Evolutionary conservation across 2,113 vertebrate species (phyloP).

Genomic region (Oriolus oriolus): DNA sequence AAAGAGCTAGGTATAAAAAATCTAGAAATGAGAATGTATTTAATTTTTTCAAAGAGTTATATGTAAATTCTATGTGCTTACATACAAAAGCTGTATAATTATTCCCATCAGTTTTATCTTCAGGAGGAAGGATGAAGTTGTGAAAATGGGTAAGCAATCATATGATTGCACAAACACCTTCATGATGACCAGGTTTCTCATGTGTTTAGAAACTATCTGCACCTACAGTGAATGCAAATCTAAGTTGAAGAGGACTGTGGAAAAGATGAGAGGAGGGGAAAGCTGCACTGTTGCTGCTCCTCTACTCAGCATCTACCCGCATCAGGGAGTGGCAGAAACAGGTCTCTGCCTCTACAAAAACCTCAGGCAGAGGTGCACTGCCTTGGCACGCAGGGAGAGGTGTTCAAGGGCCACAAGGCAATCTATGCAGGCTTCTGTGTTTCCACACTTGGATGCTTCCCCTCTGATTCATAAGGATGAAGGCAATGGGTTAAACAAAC

Average conservation of each 20-base stretch:
- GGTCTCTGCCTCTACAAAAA: not conserved
- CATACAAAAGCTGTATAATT: not conserved
- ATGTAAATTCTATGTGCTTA: not conserved
- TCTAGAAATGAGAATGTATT: not conserved
- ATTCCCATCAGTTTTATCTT: not conserved
- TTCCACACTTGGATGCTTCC: not conserved
- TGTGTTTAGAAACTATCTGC: not conserved
- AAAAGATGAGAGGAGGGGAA: not conserved
- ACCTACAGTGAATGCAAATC: not conserved
- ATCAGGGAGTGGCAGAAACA: not conserved
- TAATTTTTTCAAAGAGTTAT: fast-evolving
- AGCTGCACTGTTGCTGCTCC: fast-evolving
- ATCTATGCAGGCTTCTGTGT: not conserved
- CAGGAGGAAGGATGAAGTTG: not conserved
- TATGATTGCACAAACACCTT: not conserved
- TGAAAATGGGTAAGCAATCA: not conserved
- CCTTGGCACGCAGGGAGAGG: not conserved
- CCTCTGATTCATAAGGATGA: not conserved
- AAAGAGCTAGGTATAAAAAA: not conserved
- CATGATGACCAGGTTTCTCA: not conserved
- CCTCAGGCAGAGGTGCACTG: fast-evolving
- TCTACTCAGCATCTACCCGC: not conserved
- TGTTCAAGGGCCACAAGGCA: not conserved
- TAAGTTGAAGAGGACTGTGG: not conserved
- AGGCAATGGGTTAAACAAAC: not conserved